Conservation (phyloP, 2,888 invertebrate species). For the Tenthredo amoena region DNA sequence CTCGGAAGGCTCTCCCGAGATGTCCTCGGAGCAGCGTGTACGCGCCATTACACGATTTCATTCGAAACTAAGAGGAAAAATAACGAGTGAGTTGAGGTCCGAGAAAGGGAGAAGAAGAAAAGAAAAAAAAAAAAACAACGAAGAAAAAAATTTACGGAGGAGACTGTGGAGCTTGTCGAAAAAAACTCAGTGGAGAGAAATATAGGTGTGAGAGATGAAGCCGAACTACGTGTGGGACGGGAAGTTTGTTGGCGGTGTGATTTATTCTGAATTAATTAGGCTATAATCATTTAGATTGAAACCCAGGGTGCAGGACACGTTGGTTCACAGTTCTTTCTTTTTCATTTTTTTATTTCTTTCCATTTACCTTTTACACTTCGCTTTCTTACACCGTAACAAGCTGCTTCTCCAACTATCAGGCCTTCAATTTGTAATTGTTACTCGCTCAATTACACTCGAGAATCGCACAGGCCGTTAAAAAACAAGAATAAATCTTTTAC, state of each 20-base stretch:
- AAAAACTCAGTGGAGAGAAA: conserved; percentile 4
- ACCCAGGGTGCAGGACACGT: conserved; percentile 12
- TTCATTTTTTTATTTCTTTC: not conserved
- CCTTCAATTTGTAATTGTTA: not conserved
- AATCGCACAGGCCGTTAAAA: not conserved
- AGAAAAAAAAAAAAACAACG: not conserved
- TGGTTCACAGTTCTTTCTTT: not conserved
- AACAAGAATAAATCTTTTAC: not conserved
- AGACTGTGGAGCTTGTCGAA: conserved; percentile 29
- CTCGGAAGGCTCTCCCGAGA: conserved; percentile 14
- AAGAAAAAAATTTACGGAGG: not conserved
- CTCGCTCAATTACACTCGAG: not conserved
- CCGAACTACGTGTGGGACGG: conserved; percentile 50
- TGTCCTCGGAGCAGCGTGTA: conserved; percentile 38
- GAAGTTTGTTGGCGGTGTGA: conserved; percentile 50
- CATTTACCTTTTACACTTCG: not conserved
- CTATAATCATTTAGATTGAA: conserved; percentile 47
- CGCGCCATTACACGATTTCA: conserved; percentile 49
- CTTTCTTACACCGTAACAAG: not conserved
- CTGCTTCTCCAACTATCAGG: not conserved
- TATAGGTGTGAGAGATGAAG: conserved; percentile 3
- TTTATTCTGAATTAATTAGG: conserved; percentile 55
- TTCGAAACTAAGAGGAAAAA: conserved; percentile 45
- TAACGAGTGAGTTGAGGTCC: conserved; percentile 27
- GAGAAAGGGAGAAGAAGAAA: not conserved